Evolutionary conservation across 2,888 invertebrate species (phyloP), one percentile per base, ranked within the genome.

Genomic region (Ferdinandea cuprea): DNA sequence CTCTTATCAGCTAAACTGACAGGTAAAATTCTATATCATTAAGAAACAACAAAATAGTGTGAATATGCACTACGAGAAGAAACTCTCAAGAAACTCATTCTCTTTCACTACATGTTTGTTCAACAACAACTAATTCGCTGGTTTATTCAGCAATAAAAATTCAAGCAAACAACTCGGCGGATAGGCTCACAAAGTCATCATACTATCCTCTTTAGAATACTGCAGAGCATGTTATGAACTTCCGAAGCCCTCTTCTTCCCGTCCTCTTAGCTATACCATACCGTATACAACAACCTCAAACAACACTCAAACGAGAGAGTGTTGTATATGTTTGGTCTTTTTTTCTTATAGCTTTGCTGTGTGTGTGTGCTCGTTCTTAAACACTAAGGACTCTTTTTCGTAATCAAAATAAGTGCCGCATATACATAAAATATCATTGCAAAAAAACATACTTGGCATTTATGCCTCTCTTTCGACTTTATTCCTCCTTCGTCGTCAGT

Each of bases 351-450:
- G n/a, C 15, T 44, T 5, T 9, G 28, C n/a, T 66, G 40, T 69
- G 19, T 61, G 25, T 17, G n/a, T n/a, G n/a, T n/a, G n/a, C n/a
- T n/a, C n/a, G n/a, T 54, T 54, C 40, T 50, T 42, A 65, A 37
- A 28, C 25, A 50, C 40, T 68, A 52, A 68, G 71, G 69, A 44
- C 48, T 59, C 50, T 56, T 72, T 54, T 72, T 54, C 32, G 42
- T 59, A 61, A 61, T 77, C 77, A 73, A 73, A 73, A 59, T 66
- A 73, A 79, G 79, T 79, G 79, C 59, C 59, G 58, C 59, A 78
- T 65, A 25, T 25, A 5, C 5, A 5, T 25, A n/a, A n/a, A n/a
- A 3, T 25, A 78, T 77, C 30, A 59, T 72, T 65, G 65, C 52
- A n/a, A 40, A 32, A 5, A 46, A 50, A 56, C 48, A n/a, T 52